Conservation (phyloP, 2,113 vertebrate species). For the Ctenodactylus gundi region DNA sequence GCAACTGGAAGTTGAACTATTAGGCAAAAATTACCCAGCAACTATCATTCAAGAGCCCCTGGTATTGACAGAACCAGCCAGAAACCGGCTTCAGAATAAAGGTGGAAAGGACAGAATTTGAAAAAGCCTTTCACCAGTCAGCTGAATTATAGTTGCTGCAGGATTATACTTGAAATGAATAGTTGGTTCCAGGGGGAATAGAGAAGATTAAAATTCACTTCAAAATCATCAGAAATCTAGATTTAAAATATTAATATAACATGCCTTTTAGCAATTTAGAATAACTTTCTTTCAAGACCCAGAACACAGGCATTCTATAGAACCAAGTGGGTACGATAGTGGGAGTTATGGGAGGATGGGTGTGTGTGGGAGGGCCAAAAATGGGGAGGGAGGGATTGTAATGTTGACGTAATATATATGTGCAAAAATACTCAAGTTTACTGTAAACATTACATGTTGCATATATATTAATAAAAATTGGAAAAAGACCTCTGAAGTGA, state of each 20-base stretch:
- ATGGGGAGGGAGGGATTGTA: no score
- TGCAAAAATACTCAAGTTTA: no score
- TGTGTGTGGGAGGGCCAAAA: no score
- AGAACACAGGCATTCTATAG: no score
- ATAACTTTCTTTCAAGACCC: no score
- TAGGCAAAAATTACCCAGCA: constrained; percentile 91
- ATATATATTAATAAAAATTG: no score
- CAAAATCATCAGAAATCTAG: constrained; percentile 33
- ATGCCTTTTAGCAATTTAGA: constrained; percentile 32
- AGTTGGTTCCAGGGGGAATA: neutral
- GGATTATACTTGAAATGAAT: neutral
- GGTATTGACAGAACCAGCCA: constrained; percentile 91
- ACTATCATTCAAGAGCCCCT: constrained; percentile 90
- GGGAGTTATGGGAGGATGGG: no score
- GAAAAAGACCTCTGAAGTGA: no score
- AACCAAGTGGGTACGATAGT: no score
- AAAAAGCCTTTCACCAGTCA: constrained; percentile 47
- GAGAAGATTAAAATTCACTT: constrained; percentile 1
- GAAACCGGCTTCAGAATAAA: constrained; percentile 89
- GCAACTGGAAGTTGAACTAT: constrained; percentile 92
- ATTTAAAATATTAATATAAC: constrained; percentile 4
- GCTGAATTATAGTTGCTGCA: constrained; percentile 21
- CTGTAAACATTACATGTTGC: no score
- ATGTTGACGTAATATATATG: no score
- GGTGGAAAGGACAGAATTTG: constrained; percentile 75